Base-by-base conservation (phyloP, 2,888 invertebrate species). In the Pogonocherus hispidulus region DNA sequence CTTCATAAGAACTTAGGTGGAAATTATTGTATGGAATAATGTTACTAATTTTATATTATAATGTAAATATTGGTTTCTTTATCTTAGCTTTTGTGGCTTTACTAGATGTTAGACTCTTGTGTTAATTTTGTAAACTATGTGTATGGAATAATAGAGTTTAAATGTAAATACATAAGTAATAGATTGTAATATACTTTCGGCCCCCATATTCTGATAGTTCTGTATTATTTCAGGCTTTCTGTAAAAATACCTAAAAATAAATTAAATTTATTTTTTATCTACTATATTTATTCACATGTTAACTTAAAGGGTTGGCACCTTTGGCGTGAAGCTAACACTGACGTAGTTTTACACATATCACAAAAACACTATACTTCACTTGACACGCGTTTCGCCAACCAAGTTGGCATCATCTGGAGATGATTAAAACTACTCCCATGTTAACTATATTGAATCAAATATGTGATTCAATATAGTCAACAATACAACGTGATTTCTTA, bases 221-320 rank as follows among this genome's bases (percentile, higher is more conserved):
- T 54, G 51, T 63, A 41, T 41, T 16, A n/a, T 44, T 52, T 62
- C 23, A 62, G 37, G 41, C 41, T 49, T 41, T 37, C 51, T 59
- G 66, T 66, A 66, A 52, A 59, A 52, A 59, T 46, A 8, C 9
- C 37, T 59, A 44, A 41, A 59, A 66, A 66, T 66, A 59, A 66
- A 66, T 52, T 35, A 66, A 66, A 66, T 66, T 66, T 66, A 66
- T 66, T 66, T 64, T 41, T 64, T 64, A 47, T 46, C n/a, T 9
- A 14, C 18, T 4, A 23, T 23, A 5, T 5, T 27, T 27, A 27
- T 27, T 27, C 27, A 5, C 27, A 27, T 8, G n/a, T n/a, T n/a
- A n/a, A n/a, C n/a, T n/a, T n/a, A n/a, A n/a, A n/a, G n/a, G n/a
- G n/a, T n/a, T n/a, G n/a, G n/a, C n/a, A n/a, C n/a, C n/a, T n/a